Conservation (phyloP, 2,113 vertebrate species). For the Otis tarda region DNA sequence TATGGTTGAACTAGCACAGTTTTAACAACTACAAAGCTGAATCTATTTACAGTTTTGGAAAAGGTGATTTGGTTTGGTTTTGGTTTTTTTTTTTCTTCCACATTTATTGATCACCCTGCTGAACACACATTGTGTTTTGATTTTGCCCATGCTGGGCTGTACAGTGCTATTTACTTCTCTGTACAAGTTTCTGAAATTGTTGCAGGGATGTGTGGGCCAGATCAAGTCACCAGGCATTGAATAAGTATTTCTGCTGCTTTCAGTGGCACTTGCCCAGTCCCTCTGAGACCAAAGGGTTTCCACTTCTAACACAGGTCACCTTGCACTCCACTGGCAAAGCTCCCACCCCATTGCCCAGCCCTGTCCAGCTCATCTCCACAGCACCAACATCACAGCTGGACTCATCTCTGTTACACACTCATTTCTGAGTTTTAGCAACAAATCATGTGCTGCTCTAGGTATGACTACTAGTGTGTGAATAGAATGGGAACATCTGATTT, state of each 20-base stretch:
- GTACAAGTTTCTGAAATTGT: neutral
- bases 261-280: neutral
- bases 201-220: neutral
- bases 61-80: neutral
- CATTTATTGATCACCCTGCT: neutral
- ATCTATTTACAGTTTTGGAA: neutral
- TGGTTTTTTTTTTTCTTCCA: neutral
- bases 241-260: neutral
- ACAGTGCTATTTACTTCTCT: neutral
- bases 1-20: neutral
- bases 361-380: accelerated
- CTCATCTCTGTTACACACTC: neutral
- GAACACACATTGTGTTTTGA: neutral
- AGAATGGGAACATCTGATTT: neutral
- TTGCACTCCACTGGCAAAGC: neutral
- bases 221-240: accelerated
- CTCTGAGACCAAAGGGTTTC: accelerated
- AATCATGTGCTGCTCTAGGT: neutral
- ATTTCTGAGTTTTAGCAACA: neutral
- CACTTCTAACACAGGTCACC: neutral
- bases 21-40: neutral
- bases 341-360: neutral
- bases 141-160: neutral
- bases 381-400: neutral
- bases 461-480: neutral